phyloP scores from a whole-genome alignment of 2,888 invertebrate species.

The Eupeodes latifasciatus region DNA sequence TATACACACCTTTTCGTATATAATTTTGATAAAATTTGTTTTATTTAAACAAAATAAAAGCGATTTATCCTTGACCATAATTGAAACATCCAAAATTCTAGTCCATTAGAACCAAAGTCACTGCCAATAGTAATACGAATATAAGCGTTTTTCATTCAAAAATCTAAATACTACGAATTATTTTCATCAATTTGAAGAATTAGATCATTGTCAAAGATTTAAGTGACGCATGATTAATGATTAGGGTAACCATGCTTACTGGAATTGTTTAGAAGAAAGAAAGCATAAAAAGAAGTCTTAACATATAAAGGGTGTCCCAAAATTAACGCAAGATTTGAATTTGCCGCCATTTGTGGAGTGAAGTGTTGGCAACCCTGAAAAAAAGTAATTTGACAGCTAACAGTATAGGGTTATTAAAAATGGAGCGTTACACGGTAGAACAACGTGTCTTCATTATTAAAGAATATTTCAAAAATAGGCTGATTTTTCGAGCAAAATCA shows the following conservation, averaged over 20 bases:
- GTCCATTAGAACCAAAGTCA: conserved; percentile 47
- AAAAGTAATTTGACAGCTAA: too few species aligned
- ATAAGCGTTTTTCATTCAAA: conserved; percentile 18
- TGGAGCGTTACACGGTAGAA: too few species aligned
- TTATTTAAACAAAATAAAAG: not conserved
- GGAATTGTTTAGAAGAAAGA: too few species aligned
- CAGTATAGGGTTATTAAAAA: too few species aligned
- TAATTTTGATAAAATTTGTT: not conserved
- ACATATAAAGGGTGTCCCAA: too few species aligned
- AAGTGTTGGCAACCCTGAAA: too few species aligned
- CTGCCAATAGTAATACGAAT: conserved; percentile 21
- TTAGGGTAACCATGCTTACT: not conserved
- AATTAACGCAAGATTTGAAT: too few species aligned
- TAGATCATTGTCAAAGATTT: conserved; percentile 49
- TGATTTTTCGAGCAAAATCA: too few species aligned
- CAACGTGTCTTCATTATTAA: too few species aligned
- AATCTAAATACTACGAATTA: not conserved
- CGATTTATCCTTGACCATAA: conserved; percentile 42
- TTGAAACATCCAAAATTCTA: conserved; percentile 12
- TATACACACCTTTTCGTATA: not conserved
- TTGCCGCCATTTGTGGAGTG: too few species aligned
- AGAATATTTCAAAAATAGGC: too few species aligned
- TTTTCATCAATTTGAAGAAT: conserved; percentile 50
- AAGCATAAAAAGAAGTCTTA: too few species aligned
- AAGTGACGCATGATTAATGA: conserved; percentile 42